These are phyloP conservation scores for Trichomalopsis sarcophagae DNA, from an alignment of 1,140 invertebrate genomes.

Conservation along the genomic window DNA sequence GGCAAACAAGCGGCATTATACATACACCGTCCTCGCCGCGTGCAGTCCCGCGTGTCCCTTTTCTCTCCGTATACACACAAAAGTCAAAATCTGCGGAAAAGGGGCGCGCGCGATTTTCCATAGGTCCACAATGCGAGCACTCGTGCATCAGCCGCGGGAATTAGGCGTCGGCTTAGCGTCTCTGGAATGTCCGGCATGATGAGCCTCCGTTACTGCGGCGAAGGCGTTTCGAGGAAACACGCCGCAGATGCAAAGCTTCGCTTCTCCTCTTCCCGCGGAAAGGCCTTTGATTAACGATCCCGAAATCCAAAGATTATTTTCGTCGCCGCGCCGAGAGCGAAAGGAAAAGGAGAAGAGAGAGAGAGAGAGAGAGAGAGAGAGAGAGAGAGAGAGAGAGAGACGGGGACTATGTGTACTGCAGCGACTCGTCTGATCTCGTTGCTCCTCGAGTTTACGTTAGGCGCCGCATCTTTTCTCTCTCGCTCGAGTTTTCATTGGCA, in stretches of 20 bases:
- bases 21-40: neutral
- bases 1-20: neutral
- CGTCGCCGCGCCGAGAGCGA: slow-evolving; percentile 4
- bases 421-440: neutral
- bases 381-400: neutral
- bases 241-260: neutral
- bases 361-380: neutral
- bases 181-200: too few relatives aligned
- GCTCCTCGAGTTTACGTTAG: neutral
- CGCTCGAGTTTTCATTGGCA: neutral
- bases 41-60: neutral
- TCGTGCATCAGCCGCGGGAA: too few relatives aligned
- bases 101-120: neutral
- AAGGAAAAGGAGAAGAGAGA: neutral
- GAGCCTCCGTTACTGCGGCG: too few relatives aligned
- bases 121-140: neutral
- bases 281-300: slow-evolving; percentile 58
- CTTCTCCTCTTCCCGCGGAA: slow-evolving; percentile 21
- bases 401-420: too few relatives aligned
- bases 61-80: neutral
- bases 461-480: neutral
- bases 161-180: too few relatives aligned
- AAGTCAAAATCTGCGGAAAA: neutral
- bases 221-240: neutral
- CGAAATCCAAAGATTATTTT: slow-evolving; percentile 58